Percentiles rank a stretch among this genome's conserved stretches.
Conservation (phyloP, 2,888 invertebrate species). For the Pseudococcus longispinus region DNA sequence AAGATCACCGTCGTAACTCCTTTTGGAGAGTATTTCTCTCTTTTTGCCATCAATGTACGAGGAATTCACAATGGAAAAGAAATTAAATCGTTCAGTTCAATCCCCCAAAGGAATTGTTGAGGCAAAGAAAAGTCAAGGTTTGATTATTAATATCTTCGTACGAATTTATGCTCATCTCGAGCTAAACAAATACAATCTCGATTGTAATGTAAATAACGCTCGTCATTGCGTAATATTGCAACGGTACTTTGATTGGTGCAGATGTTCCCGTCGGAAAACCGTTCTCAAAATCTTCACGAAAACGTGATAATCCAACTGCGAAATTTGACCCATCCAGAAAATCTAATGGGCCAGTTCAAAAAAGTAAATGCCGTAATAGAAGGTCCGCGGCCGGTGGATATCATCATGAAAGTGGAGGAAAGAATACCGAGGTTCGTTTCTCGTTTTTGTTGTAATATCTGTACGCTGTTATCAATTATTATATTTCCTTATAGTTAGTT, state of each 20-base stretch:
- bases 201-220: neutral
- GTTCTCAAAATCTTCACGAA: constrained; percentile 32
- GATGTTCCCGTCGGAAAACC: constrained; percentile 47
- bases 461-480: neutral
- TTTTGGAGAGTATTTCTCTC: constrained; percentile 74
- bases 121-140: constrained; percentile 54
- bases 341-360: neutral
- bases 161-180: neutral
- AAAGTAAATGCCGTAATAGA: constrained; percentile 46
- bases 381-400: constrained; percentile 45
- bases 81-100: constrained; percentile 65
- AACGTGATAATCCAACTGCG: constrained; percentile 30
- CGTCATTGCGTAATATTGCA: neutral
- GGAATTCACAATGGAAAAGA: constrained; percentile 78
- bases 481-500: constrained; percentile 40
- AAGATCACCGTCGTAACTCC: constrained; percentile 74
- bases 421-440: constrained; percentile 48
- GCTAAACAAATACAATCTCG: neutral
- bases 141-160: neutral
- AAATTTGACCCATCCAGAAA: constrained; percentile 38
- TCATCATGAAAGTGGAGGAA: constrained; percentile 54
- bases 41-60: constrained; percentile 66
- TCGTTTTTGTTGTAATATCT: neutral
- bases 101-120: constrained; percentile 53
- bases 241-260: neutral